Evolutionary conservation across 2,888 invertebrate species (phyloP).

Genomic region (Agrotis clavis): DNA sequence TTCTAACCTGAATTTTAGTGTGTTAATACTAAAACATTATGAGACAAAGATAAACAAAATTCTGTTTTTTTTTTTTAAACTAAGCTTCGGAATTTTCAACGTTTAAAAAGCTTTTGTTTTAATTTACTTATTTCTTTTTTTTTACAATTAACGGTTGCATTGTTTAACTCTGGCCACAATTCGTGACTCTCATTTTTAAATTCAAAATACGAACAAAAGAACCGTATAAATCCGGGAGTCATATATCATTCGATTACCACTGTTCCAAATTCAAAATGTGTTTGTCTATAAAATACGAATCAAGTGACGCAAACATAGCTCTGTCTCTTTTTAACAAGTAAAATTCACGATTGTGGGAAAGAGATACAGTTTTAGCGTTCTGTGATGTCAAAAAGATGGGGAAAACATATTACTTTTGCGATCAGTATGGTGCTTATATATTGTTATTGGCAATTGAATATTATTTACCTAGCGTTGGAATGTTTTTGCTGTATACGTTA

Average conservation of each 20-base stretch:
- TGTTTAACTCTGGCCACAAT: background rate
- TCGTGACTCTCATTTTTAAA: conserved; percentile 17
- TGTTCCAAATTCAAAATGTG: conserved; percentile 62
- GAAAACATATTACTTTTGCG: conserved; percentile 60
- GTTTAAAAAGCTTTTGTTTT: no score
- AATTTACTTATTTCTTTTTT: no score
- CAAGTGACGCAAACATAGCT: conserved; percentile 25
- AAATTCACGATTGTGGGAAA: conserved; percentile 23
- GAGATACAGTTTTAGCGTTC: conserved; percentile 26
- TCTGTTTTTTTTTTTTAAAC: no score
- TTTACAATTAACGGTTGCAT: background rate
- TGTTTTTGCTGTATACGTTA: conserved; percentile 32
- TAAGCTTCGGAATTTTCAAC: no score
- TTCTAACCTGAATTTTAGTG: no score
- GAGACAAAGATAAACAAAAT: no score
- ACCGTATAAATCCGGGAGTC: conserved; percentile 47
- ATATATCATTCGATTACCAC: conserved; percentile 65
- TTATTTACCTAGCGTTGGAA: conserved; percentile 39
- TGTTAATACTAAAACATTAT: no score
- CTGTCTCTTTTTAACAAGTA: conserved; percentile 19
- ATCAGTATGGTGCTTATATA: conserved; percentile 50
- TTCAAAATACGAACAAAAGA: conserved; percentile 59
- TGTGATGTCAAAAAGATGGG: conserved; percentile 54
- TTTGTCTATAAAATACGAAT: conserved; percentile 49
- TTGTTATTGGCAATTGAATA: conserved; percentile 61